A percentile compares a stretch with the other conserved stretches of the same genome.
Evolutionary conservation across 2,797 vertebrate genomes (phyloP).

Genomic region (Chloroceryle amazona): DNA sequence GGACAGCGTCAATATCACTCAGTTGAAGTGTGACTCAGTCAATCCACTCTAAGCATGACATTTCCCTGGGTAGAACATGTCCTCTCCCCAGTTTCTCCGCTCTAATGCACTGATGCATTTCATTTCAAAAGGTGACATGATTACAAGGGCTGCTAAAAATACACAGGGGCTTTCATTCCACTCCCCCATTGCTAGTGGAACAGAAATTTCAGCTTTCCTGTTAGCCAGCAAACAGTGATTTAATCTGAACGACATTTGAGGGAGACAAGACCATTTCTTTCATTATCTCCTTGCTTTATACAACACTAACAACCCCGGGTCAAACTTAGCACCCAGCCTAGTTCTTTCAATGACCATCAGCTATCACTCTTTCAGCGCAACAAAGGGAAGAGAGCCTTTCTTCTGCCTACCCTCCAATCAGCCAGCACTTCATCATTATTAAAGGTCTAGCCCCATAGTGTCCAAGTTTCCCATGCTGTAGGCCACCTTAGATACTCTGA

Average conservation of each 20-base stretch:
- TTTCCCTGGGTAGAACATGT: conserved; percentile 39
- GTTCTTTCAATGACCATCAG: neutral
- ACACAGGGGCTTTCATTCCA: neutral
- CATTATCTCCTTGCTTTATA: neutral
- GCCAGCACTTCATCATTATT: neutral
- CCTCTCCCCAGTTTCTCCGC: conserved; percentile 10
- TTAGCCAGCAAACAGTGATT: neutral
- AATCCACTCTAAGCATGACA: conserved; percentile 13
- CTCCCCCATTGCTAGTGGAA: neutral
- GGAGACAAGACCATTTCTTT: neutral
- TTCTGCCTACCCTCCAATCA: neutral
- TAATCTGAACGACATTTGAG: neutral
- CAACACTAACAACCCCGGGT: neutral
- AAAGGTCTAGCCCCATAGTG: neutral
- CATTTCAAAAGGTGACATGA: conserved; percentile 59
- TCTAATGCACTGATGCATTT: conserved; percentile 43
- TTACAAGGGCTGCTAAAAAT: conserved; percentile 61
- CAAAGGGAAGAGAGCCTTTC: neutral
- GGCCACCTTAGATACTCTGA: neutral
- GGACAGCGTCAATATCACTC: neutral
- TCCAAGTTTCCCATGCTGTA: neutral
- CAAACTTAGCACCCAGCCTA: neutral
- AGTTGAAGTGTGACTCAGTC: conserved; percentile 7
- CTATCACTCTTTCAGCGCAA: neutral
- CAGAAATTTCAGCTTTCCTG: neutral